Conservation (phyloP, 2,113 vertebrate genomes). For the Eubucco bourcierii region DNA sequence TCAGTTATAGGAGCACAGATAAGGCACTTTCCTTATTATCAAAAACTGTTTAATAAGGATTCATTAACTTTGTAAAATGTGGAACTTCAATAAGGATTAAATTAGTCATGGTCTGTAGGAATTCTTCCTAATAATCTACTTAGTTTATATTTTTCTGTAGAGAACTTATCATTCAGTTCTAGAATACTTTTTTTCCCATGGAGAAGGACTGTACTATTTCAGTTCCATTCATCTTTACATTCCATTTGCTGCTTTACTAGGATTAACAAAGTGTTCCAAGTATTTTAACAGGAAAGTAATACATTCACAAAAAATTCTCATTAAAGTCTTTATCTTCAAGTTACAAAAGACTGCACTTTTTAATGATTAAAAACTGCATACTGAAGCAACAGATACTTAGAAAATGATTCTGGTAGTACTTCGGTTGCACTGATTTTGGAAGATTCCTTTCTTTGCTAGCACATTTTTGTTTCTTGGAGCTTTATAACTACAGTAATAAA, state of each 20-base stretch:
- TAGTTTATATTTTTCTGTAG: background rate
- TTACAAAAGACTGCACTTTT: conserved; percentile 23
- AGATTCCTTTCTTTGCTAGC: background rate
- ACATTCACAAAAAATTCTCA: conserved; percentile 33
- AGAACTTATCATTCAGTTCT: background rate
- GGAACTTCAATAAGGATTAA: background rate
- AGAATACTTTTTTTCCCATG: background rate
- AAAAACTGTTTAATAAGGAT: background rate
- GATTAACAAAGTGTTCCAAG: conserved; percentile 15
- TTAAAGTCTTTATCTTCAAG: conserved; percentile 40
- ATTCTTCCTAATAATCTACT: background rate
- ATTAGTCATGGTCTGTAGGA: background rate
- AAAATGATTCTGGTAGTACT: background rate
- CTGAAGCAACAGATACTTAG: background rate
- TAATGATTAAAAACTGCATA: conserved; percentile 19
- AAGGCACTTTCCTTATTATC: background rate
- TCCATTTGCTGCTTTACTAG: conserved; percentile 29
- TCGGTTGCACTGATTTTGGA: background rate
- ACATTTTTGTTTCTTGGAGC: background rate
- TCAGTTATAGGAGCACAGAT: background rate
- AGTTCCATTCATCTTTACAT: conserved; percentile 10
- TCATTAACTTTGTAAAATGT: background rate
- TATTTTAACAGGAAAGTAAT: conserved; percentile 53
- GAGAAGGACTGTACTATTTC: background rate
- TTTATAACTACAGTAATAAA: background rate